Conservation (phyloP, 1,140 invertebrate genomes). For the Lordiphosa stackelbergi region DNA sequence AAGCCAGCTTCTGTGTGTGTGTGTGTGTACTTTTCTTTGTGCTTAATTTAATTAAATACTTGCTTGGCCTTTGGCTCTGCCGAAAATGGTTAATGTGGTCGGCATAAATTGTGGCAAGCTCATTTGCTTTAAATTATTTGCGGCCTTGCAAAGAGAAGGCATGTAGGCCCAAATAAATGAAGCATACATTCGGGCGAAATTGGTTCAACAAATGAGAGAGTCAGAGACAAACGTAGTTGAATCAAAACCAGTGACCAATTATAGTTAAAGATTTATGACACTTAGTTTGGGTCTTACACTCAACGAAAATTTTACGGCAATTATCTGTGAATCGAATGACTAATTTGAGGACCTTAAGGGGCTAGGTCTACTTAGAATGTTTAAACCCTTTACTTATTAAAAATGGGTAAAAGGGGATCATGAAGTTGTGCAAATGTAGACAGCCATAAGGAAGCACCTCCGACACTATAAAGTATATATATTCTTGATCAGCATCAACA, state of each 20-base stretch:
- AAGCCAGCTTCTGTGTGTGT: slow-evolving; percentile 37
- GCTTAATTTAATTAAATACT: slow-evolving; percentile 73
- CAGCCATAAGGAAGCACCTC: too few relatives aligned
- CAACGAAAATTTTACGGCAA: neutral
- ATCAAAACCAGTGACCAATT: slow-evolving; percentile 3
- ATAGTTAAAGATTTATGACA: slow-evolving; percentile 6
- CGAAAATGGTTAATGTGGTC: slow-evolving; percentile 68
- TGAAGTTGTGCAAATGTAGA: too few relatives aligned
- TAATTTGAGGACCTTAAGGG: too few relatives aligned
- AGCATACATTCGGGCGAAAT: slow-evolving; percentile 31
- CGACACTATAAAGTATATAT: too few relatives aligned
- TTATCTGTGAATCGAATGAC: too few relatives aligned
- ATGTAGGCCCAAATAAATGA: slow-evolving; percentile 31
- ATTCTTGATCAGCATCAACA: too few relatives aligned
- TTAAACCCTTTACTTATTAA: too few relatives aligned
- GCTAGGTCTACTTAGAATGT: too few relatives aligned
- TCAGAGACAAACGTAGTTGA: neutral
- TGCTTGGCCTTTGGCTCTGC: slow-evolving; percentile 50
- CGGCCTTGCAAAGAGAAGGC: slow-evolving; percentile 24
- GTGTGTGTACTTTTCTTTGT: slow-evolving; percentile 40
- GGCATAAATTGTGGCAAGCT: slow-evolving; percentile 67
- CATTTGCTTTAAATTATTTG: slow-evolving; percentile 73
- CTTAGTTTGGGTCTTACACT: neutral
- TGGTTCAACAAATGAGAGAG: slow-evolving; percentile 33
- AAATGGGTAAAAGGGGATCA: too few relatives aligned